A percentile compares a stretch with the other conserved stretches of the same genome.
Evolutionary conservation across 2,113 vertebrate genomes (phyloP).

Genomic region (Platysternon megacephalum): DNA sequence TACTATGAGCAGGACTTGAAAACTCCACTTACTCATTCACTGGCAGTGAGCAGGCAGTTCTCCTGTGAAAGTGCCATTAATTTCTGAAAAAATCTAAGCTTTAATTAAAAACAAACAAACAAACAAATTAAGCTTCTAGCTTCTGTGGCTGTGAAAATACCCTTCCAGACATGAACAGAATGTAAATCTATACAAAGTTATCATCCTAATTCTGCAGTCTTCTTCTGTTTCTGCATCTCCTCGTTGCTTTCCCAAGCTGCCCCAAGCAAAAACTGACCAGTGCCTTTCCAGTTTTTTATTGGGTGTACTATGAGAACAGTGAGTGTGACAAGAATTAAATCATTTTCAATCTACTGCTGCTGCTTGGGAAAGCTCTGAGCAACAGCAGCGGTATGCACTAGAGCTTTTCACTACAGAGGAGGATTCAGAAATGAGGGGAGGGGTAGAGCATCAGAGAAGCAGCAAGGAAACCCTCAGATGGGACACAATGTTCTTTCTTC

Average conservation of each 20-base stretch:
- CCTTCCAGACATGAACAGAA: background rate
- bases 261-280: background rate
- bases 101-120: no score
- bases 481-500: background rate
- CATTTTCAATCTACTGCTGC: background rate
- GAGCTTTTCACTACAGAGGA: background rate
- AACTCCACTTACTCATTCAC: no score
- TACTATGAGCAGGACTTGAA: no score
- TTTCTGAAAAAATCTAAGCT: no score
- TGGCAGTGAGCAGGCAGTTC: no score
- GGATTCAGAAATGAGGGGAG: background rate
- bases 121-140: no score
- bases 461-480: background rate
- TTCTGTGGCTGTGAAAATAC: background rate
- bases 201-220: background rate
- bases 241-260: background rate
- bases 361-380: background rate
- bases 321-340: background rate
- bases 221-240: background rate
- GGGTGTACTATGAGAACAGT: background rate
- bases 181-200: background rate
- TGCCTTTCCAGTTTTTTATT: background rate
- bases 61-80: no score
- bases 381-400: background rate
- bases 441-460: background rate